Evolutionary conservation across 2,888 invertebrate genomes (phyloP).

Genomic region (Aspidiotus rigidus): DNA sequence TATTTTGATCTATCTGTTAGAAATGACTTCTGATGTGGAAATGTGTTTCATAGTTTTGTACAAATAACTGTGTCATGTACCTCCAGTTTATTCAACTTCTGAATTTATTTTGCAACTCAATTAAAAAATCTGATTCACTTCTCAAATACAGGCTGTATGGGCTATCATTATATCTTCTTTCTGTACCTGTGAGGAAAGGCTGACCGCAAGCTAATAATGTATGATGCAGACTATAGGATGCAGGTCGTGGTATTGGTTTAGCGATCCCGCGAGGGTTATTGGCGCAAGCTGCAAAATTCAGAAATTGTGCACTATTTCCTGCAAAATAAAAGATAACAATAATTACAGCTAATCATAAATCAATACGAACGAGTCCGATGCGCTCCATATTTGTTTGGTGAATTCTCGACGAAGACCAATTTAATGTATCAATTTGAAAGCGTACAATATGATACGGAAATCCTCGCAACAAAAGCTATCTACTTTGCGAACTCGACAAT

Average conservation of each 20-base stretch:
- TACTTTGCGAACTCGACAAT: not conserved
- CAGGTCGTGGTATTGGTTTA: slow-evolving; percentile 75
- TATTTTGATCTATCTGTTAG: no score
- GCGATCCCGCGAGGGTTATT: slow-evolving; percentile 50
- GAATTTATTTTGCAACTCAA: not conserved
- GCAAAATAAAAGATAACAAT: not conserved
- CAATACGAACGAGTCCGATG: no score
- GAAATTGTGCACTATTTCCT: slow-evolving; percentile 30
- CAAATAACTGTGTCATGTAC: not conserved
- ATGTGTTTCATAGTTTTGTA: no score
- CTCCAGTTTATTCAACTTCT: not conserved
- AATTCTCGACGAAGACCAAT: not conserved
- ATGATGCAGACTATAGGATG: slow-evolving; percentile 59
- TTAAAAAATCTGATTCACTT: no score
- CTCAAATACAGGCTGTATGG: no score
- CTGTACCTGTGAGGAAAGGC: slow-evolving; percentile 68
- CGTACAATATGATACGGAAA: not conserved
- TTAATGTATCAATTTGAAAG: not conserved
- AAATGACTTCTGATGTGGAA: no score
- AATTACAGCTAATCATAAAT: not conserved
- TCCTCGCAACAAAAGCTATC: not conserved
- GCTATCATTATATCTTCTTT: not conserved
- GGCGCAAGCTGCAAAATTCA: slow-evolving; percentile 22
- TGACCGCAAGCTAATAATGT: slow-evolving; percentile 70
- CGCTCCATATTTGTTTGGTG: no score